phyloP scores from a whole-genome alignment of 2,797 vertebrate genomes.

The Loriculus beryllinus region DNA sequence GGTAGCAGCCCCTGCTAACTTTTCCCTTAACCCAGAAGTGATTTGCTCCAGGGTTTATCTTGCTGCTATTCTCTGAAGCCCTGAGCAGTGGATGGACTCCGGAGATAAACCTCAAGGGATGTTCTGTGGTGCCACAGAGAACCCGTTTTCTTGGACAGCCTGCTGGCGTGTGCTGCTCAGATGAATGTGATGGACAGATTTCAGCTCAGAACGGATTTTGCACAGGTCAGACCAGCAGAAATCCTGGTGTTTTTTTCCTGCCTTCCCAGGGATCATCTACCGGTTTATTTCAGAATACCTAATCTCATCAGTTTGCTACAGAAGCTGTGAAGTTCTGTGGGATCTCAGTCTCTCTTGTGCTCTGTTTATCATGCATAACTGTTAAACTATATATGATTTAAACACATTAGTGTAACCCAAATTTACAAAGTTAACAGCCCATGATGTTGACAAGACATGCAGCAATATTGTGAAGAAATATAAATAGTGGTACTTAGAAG shows the following conservation, averaged over 20 bases:
- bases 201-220: not conserved
- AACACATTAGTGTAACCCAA: not conserved
- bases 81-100: not conserved
- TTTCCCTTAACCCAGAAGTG: not conserved
- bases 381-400: not conserved
- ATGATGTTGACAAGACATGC: not conserved
- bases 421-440: not conserved
- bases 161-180: not conserved
- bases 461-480: not conserved
- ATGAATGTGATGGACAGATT: not conserved
- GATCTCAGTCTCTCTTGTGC: not conserved
- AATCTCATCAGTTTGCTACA: not conserved
- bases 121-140: not conserved
- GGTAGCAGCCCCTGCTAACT: not conserved
- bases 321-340: not conserved
- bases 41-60: not conserved
- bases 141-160: not conserved
- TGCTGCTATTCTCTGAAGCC: not conserved
- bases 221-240: not conserved
- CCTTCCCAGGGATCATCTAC: not conserved
- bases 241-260: not conserved
- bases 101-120: not conserved
- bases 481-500: not conserved
- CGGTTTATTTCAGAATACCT: not conserved
- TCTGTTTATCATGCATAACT: rapidly evolving